Evolutionary conservation across 37 sponge, comb jelly and placozoan genomes (phyloP), one percentile per base, ranked within the genome.

Genomic region (Geodia barretti): DNA sequence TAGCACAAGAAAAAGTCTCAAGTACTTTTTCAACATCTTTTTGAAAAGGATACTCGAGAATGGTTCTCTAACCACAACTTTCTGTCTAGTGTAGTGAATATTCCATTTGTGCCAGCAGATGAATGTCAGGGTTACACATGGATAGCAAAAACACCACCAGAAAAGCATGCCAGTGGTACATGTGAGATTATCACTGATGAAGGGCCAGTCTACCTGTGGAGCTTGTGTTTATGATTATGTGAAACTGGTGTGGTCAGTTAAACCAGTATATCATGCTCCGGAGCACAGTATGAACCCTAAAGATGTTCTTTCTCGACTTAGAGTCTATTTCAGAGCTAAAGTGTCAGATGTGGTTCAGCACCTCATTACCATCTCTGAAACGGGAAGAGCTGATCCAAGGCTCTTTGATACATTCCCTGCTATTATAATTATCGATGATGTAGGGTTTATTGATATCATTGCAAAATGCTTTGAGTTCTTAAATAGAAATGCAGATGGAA

Each of bases 161-260:
- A 43, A 25, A n/a, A 60, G 20, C 38, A 43, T 54, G 40, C 21
- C 64, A 9, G 5, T 83, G 65, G 17, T 36, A 34, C 20, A n/a
- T 23, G 9, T 34, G 65, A 63, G 21, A 19, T 60, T 32, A 23
- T 58, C 3, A 68, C 54, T 0, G 29, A 47, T 81, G 63, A 79
- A 77, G 35, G 67, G 79, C 33, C 29, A 64, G 30, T 7, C 7
- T 5, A 64, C 65, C 5, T 64, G 29, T 7, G 39, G 11, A 63
- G 40, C 73, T 64, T 62, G 29, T 39, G 26, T 4, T 2, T 0
- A 19, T 4, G 23, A 60, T 39, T 20, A 39, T 25, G 34, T 29
- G 41, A 25, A 70, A 30, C 61, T 83, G 8, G 4, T 88, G 40
- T 88, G 89, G 89, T 82, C 89, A 31, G 74, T 88, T 21, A 82